Base-by-base conservation (phyloP, 2,888 invertebrate genomes). In the Orthosia incerta region DNA sequence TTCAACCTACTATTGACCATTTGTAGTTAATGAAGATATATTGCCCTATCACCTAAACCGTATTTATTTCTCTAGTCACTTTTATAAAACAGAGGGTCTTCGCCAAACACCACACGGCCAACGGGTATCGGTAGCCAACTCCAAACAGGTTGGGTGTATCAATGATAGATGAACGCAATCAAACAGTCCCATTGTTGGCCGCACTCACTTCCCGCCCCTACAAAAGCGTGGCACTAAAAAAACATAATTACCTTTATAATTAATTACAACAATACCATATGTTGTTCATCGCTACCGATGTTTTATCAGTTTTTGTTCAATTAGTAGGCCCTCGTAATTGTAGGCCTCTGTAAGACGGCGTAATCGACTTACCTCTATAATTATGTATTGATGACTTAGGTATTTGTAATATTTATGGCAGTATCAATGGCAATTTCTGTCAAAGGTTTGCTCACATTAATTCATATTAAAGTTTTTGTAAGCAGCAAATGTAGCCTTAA, bases 231-330 rank as follows among this genome's bases (percentile, higher is more conserved):
- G 90, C 87, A 88, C 91, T 93, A 94, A 94, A 94, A 94, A 92
- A 85, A 86, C 80, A 91, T 93, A 93, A 95, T 95, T 94, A 94
- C 91, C 89, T 91, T 89, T 88, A 91, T 93, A 94, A 95, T 95
- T 95, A 95, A 96, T 95, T 93, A 93, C 89, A 89, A 91, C 89
- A 90, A 89, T 90, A 93, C 95, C 95, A 95, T 94, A 95, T 96
- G 95, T 88, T 92, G 91, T 85, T 76, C 71, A 86, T 87, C 85
- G 94, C 95, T 95, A 94, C 95, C 91, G 95, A 93, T 93, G 91
- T 91, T 89, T 90, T 91, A 88, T 82, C 79, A 90, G 89, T 94
- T 95, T 94, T 94, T 93, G 90, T 93, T 89, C 88, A 88, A 92
- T 93, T 94, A 93, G 92, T 94, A 91, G 88, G 87, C 88, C 83